Evolutionary conservation across 2,113 vertebrate species (phyloP), one percentile per base, ranked within the genome.

Genomic region (Poeciliopsis occidentalis): DNA sequence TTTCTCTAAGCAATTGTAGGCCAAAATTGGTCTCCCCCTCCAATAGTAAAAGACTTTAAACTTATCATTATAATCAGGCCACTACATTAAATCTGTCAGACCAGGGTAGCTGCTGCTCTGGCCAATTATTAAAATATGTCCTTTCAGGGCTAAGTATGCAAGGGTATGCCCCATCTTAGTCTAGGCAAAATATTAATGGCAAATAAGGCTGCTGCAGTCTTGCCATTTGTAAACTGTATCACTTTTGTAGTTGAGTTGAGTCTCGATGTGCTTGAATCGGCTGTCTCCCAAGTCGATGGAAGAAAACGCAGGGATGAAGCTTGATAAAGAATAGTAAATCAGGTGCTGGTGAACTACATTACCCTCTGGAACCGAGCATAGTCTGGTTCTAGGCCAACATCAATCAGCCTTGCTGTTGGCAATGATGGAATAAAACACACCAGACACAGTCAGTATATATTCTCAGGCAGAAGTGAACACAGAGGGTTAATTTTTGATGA

Each of bases 281-380:
- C 64, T 72, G 51, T 47, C 69, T 75, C 60, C 77, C 73, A 85
- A 72, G 60, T 41, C 54, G 60, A 78, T 60, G 54, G 24, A 71
- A 61, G 34, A 71, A 69, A 72, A 78, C 80, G 72, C 78, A 77
- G 30, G 74, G 57, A 72, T 77, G 32, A 61, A 81, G 74, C 90
- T 88, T 91, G 80, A 88, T 85, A 85, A 79, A 86, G 88, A 92
- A 89, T 87, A 80, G 72, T 66, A 91, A 90, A 93, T 89, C 60
- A 82, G 84, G 64, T 88, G 80, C 82, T 81, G 73, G 86, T 90
- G 82, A 93, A 91, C 79, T 71, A 87, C 44, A 73, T 60, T 72
- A 65, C 84, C 80, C 74, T 76, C 62, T 89, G 91, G 87, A 92
- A 78, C 76, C 47, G 4, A 80, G 79, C 67, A 69, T 69, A 80